Base-by-base conservation (phyloP, 35 echinoderm and acorn worm species). In the Ptychodera flava region DNA sequence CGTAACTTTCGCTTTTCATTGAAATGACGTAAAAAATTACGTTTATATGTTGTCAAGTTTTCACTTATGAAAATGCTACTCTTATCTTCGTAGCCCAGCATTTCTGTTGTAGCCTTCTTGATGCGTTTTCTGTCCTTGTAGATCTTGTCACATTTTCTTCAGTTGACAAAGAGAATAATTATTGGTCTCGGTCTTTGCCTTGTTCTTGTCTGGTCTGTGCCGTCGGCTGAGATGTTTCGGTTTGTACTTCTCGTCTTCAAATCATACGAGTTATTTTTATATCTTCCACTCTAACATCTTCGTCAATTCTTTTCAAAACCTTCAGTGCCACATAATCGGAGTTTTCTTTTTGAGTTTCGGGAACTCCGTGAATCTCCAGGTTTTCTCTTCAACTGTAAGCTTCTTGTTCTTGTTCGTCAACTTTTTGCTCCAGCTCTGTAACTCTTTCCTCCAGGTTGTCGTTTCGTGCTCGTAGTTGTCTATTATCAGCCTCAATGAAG, bases 361-460 rank as follows among this genome's bases (percentile, higher is more conserved):
- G 77, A 1, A 91, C 38, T 16, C 89, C 89, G 32, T 91, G 89
- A 12, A 85, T 15, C 1, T 86, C 32, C 31, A 91, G 78, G 33
- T 84, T 80, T 35, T 91, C 86, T 12, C 84, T 31, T 29, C 82
- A 33, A 36, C 80, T 77, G 89, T 90, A 90, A n/a, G n/a, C n/a
- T n/a, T n/a, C n/a, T 33, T 90, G 89, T 79, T 90, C 89, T 0
- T 79, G 84, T n/a, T 91, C 84, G 31, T 86, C 89, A 33, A 91
- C 45, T 33, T 89, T 36, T 0, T 86, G 30, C 1, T 82, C 77
- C 2, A 87, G 85, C 28, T 87, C 85, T 32, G 75, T 31, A 29
- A 87, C 77, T 79, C 31, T 79, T 12, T 10, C 30, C 79, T 87
- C 29, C 31, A 87, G 85, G 1, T 1, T 31, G 31, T 81, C 30